phyloP scores from a whole-genome alignment of 2,797 vertebrate species.

The Lates japonicus region DNA sequence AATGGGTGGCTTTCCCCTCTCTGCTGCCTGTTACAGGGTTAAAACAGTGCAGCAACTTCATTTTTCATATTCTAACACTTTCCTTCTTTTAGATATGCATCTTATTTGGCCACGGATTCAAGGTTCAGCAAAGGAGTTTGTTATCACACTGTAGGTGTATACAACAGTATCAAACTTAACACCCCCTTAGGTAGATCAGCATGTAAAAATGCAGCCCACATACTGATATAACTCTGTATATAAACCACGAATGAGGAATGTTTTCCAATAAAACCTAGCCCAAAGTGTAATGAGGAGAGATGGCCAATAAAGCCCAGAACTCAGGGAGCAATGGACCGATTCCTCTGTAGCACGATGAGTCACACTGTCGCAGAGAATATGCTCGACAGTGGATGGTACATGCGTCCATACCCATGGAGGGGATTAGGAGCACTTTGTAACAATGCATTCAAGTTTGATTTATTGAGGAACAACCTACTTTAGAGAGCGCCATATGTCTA shows the following conservation, averaged over 20 bases:
- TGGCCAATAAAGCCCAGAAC: constrained; percentile 47
- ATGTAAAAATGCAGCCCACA: constrained; percentile 30
- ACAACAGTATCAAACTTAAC: constrained; percentile 37
- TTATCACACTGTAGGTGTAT: constrained; percentile 13
- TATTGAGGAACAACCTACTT: constrained; percentile 33
- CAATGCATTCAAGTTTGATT: constrained; percentile 42
- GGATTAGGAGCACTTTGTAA: constrained; percentile 48
- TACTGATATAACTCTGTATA: constrained; percentile 28
- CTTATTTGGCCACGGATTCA: not conserved
- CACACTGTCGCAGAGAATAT: constrained; percentile 43
- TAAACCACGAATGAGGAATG: constrained; percentile 23
- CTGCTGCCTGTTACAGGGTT: not conserved
- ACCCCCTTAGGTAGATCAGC: constrained; percentile 15
- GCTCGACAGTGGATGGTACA: not conserved
- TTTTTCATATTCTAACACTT: not conserved
- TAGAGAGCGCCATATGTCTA: constrained; percentile 24
- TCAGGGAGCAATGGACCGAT: constrained; percentile 23
- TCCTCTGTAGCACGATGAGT: constrained; percentile 46
- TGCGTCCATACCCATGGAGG: constrained; percentile 21
- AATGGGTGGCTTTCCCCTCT: constrained; percentile 10
- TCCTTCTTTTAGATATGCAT: not conserved
- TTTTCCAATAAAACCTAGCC: constrained; percentile 39
- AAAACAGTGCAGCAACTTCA: not conserved
- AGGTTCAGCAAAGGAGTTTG: not conserved
- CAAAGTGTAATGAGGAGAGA: constrained; percentile 36